Evolutionary conservation across 1,140 invertebrate genomes (phyloP).

Genomic region (Neodiprion virginianus): DNA sequence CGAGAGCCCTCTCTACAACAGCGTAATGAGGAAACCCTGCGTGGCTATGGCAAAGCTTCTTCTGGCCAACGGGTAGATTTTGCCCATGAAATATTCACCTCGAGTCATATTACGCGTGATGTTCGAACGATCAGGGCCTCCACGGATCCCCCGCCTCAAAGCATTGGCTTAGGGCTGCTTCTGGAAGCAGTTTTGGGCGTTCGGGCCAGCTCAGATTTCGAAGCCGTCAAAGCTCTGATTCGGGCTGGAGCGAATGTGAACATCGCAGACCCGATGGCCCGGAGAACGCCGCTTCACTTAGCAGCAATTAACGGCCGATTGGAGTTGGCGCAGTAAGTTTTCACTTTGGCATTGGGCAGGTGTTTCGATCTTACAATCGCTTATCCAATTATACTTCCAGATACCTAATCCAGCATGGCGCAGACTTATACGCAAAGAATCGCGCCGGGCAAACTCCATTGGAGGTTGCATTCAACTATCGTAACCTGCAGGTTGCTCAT

Average conservation of each 20-base stretch:
- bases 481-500: conserved; percentile 13
- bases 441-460: conserved; percentile 12
- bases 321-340: conserved; percentile 17
- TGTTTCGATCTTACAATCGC: neutral
- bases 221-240: conserved; percentile 16
- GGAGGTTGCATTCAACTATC: conserved; percentile 20
- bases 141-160: conserved; percentile 3
- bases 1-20: conserved; percentile 20
- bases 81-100: neutral
- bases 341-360: neutral
- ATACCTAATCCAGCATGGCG: conserved; percentile 15
- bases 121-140: conserved; percentile 10
- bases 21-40: conserved; percentile 19
- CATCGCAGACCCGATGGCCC: conserved; percentile 15
- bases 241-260: conserved; percentile 8
- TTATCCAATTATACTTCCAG: neutral
- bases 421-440: conserved; percentile 18
- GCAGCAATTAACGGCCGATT: conserved; percentile 18
- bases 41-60: conserved; percentile 19
- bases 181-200: conserved; percentile 21
- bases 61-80: neutral
- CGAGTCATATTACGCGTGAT: neutral
- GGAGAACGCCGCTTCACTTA: conserved; percentile 17
- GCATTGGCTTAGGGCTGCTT: conserved; percentile 11
- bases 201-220: conserved; percentile 8